Evolutionary conservation across 1,140 invertebrate genomes (phyloP).

Genomic region (Philopotamus ludificatus): DNA sequence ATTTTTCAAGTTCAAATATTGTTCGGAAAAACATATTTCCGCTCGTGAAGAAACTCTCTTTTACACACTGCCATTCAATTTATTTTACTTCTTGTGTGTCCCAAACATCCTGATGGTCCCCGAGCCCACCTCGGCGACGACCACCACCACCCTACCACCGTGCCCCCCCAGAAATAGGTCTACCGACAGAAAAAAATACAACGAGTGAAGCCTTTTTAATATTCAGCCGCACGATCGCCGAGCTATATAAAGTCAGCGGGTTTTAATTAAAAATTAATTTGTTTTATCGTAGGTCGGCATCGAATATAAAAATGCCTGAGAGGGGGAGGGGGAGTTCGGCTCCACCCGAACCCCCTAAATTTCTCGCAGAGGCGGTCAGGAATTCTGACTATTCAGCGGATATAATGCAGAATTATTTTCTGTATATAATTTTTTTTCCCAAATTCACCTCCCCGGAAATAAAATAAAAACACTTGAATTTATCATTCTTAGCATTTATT

Average conservation of each 20-base stretch:
- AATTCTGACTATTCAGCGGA: constrained; percentile 33
- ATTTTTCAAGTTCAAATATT: no score
- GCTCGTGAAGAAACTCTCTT: not conserved
- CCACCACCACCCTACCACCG: not conserved
- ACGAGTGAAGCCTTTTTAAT: constrained; percentile 32
- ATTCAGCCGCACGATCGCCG: constrained; percentile 36
- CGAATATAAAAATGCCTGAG: constrained; percentile 36
- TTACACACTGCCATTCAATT: constrained; percentile 10
- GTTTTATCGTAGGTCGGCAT: constrained; percentile 42
- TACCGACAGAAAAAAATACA: constrained; percentile 25
- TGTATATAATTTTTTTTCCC: not conserved
- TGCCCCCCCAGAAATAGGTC: constrained; percentile 18
- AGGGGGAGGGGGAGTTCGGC: constrained; percentile 1
- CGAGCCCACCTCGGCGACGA: not conserved
- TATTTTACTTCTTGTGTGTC: constrained; percentile 22
- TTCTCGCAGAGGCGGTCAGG: constrained; percentile 22
- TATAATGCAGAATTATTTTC: constrained; percentile 33
- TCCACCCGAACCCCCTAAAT: constrained; percentile 3
- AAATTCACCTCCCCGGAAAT: no score
- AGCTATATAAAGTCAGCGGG: constrained; percentile 38
- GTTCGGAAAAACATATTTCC: no score
- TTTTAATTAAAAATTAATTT: constrained; percentile 43
- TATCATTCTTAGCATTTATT: no score
- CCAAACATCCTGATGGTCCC: not conserved
- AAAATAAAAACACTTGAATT: no score